These are phyloP conservation scores for Lamprologus lemairii DNA, from an alignment of 2,113 vertebrate species.

Conservation along the genomic window DNA sequence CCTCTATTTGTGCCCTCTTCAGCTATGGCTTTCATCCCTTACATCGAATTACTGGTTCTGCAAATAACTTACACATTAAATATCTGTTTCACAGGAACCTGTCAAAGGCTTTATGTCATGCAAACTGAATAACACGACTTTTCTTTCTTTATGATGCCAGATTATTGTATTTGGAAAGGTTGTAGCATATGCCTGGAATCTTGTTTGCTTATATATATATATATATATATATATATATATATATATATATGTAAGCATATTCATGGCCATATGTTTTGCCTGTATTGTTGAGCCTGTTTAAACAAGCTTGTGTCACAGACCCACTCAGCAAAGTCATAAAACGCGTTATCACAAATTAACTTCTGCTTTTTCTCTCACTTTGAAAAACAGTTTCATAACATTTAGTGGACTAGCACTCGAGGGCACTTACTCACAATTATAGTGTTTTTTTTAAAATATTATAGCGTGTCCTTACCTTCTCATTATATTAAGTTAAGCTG, in stretches of 20 bases:
- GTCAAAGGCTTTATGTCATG: not conserved
- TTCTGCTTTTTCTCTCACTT: not conserved
- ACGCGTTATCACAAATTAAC: not conserved
- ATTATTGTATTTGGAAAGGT: not conserved
- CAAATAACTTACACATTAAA: not conserved
- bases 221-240: fast-evolving
- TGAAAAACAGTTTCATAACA: not conserved
- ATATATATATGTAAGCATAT: not conserved
- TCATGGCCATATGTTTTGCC: not conserved
- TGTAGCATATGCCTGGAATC: not conserved
- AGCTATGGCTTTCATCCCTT: not conserved
- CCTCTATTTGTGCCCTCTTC: not conserved
- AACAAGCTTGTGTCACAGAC: not conserved
- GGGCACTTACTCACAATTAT: not conserved
- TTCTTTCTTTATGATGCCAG: not conserved
- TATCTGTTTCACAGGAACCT: not conserved
- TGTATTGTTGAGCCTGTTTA: not conserved
- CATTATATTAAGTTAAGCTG: not conserved
- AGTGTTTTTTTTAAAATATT: not conserved
- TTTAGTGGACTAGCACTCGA: not conserved
- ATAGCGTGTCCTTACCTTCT: not conserved
- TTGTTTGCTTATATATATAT: not conserved
- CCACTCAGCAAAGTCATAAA: not conserved
- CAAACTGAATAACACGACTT: not conserved
- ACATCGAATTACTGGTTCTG: not conserved